These are phyloP conservation scores for Ichneumon xanthorius DNA, from an alignment of 2,888 invertebrate species.

Conservation along the genomic window DNA sequence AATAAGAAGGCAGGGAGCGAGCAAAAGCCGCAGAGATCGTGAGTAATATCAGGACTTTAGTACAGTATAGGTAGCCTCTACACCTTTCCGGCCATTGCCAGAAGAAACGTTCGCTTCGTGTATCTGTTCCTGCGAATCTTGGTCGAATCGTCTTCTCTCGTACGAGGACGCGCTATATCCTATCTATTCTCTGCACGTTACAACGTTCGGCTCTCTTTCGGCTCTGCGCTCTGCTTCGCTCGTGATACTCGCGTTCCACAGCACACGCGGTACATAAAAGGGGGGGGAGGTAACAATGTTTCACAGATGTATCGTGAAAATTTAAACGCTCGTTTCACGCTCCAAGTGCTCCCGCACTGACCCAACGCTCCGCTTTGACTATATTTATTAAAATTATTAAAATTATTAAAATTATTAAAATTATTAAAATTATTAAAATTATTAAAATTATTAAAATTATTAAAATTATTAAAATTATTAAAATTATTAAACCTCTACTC, in stretches of 20 bases:
- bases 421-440: not conserved
- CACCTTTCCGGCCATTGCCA: constrained; percentile 52
- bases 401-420: not conserved
- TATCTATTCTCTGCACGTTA: constrained; percentile 50
- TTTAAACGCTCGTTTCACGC: constrained; percentile 49
- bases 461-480: too few relatives aligned
- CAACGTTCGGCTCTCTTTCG: constrained; percentile 47
- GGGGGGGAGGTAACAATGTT: constrained; percentile 40
- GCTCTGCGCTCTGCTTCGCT: constrained; percentile 32
- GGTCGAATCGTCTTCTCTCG: constrained; percentile 61
- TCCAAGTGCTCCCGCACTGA: constrained; percentile 9
- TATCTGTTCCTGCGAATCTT: constrained; percentile 68
- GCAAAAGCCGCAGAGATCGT: constrained; percentile 71
- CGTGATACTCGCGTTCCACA: constrained; percentile 58
- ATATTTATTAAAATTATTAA: not conserved
- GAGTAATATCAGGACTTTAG: constrained; percentile 73
- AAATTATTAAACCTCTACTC: too few relatives aligned
- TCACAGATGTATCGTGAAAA: constrained; percentile 52
- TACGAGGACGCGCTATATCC: constrained; percentile 52
- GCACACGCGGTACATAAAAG: constrained; percentile 41
- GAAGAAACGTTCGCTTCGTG: constrained; percentile 60
- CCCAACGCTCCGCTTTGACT: not conserved
- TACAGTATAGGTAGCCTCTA: constrained; percentile 41
- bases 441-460: too few relatives aligned
- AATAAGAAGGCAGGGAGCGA: constrained; percentile 46